phyloP scores from a whole-genome alignment of 2,113 vertebrate species.

The Caretta caretta region DNA sequence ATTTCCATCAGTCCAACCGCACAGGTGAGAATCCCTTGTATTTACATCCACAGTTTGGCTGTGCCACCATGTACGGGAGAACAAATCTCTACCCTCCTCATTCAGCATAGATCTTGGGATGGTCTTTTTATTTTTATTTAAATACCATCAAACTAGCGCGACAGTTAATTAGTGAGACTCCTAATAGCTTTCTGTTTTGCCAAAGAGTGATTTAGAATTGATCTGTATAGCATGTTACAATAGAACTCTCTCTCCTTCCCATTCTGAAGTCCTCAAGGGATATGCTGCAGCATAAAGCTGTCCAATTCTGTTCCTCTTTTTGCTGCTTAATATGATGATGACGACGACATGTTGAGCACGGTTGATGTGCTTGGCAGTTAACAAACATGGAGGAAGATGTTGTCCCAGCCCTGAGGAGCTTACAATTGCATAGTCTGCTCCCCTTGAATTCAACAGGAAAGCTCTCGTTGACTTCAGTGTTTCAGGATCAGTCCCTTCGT shows the following conservation, averaged over 20 bases:
- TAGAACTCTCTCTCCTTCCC: not conserved
- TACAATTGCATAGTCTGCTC: not conserved
- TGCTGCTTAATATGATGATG: not conserved
- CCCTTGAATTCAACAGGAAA: not conserved
- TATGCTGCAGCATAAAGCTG: not conserved
- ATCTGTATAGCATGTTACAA: not conserved
- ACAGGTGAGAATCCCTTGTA: not conserved
- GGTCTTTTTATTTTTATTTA: not conserved
- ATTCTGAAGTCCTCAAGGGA: not conserved
- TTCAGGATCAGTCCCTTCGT: not conserved
- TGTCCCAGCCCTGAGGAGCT: not conserved
- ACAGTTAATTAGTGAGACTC: not conserved
- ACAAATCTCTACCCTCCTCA: not conserved
- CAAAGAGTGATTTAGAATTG: not conserved
- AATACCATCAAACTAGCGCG: not conserved
- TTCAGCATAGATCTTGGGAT: not conserved
- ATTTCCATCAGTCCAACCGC: not conserved
- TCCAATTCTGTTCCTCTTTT: not conserved
- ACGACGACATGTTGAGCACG: not conserved
- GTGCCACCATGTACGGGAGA: not conserved
- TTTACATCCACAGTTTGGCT: not conserved
- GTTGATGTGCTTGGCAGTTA: not conserved
- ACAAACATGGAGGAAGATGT: accelerated
- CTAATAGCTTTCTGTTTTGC: not conserved
- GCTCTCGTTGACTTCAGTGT: not conserved